phyloP scores from a whole-genome alignment of 2,888 invertebrate species.

The Marasmarcha lunaedactyla region DNA sequence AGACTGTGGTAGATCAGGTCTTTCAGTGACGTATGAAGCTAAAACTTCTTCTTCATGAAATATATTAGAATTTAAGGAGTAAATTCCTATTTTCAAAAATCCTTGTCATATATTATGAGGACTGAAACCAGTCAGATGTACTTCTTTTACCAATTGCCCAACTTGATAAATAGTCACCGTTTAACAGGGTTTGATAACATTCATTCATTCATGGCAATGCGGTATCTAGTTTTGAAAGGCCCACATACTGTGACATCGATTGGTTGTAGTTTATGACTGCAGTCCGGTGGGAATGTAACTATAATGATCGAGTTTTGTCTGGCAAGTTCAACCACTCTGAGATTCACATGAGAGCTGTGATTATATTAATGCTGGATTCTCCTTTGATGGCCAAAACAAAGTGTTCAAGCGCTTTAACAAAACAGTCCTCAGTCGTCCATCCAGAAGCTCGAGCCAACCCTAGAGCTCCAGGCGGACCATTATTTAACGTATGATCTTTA shows the following conservation, averaged over 20 bases:
- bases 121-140: conserved; percentile 14
- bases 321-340: conserved; percentile 14
- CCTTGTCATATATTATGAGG: conserved; percentile 13
- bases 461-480: conserved; percentile 15
- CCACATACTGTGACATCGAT: conserved; percentile 9
- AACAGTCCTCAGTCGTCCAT: conserved; percentile 17
- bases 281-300: conserved; percentile 6
- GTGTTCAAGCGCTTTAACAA: conserved; percentile 16
- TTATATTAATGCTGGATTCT: conserved; percentile 16
- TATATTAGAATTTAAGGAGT: conserved; percentile 8
- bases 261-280: conserved; percentile 13
- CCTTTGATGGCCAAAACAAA: conserved; percentile 16
- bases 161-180: conserved; percentile 16
- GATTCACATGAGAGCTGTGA: conserved; percentile 15
- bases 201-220: conserved; percentile 14
- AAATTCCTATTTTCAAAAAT: conserved; percentile 10
- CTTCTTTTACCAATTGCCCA: conserved; percentile 13
- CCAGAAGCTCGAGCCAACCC: conserved; percentile 14
- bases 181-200: conserved; percentile 16
- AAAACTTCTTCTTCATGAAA: too few species aligned
- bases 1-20: too few species aligned
- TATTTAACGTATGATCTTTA: conserved; percentile 15
- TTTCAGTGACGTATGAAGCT: too few species aligned
- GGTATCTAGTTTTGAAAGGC: too few species aligned
- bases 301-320: conserved; percentile 11